Evolutionary conservation across 2,113 vertebrate species (phyloP).

Genomic region (Symphodus melops): DNA sequence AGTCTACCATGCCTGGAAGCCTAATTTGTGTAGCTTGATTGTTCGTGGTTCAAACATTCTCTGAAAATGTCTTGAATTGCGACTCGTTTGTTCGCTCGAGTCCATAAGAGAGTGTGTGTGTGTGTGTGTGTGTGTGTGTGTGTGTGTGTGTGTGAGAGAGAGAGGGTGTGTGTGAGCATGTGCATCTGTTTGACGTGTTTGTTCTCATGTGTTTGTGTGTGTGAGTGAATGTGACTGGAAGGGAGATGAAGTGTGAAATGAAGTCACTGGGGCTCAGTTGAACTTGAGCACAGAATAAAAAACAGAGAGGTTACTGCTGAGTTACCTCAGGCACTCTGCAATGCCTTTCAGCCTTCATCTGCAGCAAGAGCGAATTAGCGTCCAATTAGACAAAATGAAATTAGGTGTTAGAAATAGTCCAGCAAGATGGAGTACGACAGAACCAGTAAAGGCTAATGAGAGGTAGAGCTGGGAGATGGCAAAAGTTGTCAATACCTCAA

Average conservation of each 20-base stretch:
- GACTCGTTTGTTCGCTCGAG: slow-evolving; percentile 1
- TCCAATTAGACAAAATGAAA: slow-evolving; percentile 60
- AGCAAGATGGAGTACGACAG: slow-evolving; percentile 33
- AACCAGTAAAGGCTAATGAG: slow-evolving; percentile 41
- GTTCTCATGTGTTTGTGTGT: not conserved
- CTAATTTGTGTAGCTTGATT: slow-evolving; percentile 71
- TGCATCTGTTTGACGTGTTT: slow-evolving; percentile 19
- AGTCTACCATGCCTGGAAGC: slow-evolving; percentile 42
- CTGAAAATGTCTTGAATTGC: slow-evolving; percentile 51
- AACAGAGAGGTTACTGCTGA: slow-evolving; percentile 13
- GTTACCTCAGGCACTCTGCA: slow-evolving; percentile 25
- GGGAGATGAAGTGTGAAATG: slow-evolving; percentile 66
- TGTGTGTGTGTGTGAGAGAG: slow-evolving; percentile 5
- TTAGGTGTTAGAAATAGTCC: slow-evolving; percentile 46
- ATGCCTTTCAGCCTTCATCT: slow-evolving; percentile 28
- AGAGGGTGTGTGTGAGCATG: slow-evolving; percentile 14
- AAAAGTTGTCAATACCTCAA: not conserved
- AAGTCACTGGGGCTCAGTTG: slow-evolving; percentile 59
- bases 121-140: slow-evolving; percentile 14
- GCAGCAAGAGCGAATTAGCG: slow-evolving; percentile 35
- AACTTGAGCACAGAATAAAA: slow-evolving; percentile 34
- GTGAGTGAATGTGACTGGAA: slow-evolving; percentile 28
- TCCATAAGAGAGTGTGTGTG: not conserved
- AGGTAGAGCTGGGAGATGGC: slow-evolving; percentile 1
- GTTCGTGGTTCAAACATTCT: slow-evolving; percentile 59